phyloP scores from a whole-genome alignment of 1,140 invertebrate species.

The Euwallacea fornicatus region DNA sequence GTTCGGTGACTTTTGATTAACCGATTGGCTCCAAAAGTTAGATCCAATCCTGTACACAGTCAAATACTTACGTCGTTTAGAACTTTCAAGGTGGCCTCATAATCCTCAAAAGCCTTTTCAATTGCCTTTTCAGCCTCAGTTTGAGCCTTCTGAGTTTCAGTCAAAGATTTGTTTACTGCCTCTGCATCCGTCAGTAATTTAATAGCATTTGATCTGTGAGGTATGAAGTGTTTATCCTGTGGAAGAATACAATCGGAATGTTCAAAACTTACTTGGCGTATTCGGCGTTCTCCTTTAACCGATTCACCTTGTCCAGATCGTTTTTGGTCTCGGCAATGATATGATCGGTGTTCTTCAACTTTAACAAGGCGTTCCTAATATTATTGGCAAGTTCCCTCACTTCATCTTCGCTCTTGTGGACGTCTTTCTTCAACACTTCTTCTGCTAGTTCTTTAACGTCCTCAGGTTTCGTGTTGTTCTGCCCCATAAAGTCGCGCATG shows the following conservation, averaged over 20 bases:
- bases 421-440: slow-evolving; percentile 64
- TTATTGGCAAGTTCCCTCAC: slow-evolving; percentile 79
- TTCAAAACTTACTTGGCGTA: slow-evolving; percentile 67
- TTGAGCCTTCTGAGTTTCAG: slow-evolving; percentile 76
- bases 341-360: slow-evolving; percentile 84
- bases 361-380: slow-evolving; percentile 84
- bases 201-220: slow-evolving; percentile 55
- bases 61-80: slow-evolving; percentile 54
- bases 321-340: slow-evolving; percentile 84
- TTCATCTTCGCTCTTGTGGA: slow-evolving; percentile 70
- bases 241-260: neutral
- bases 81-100: slow-evolving; percentile 73
- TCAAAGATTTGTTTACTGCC: slow-evolving; percentile 60
- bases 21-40: neutral
- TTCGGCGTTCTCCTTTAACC: slow-evolving; percentile 76
- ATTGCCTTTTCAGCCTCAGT: slow-evolving; percentile 76
- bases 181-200: slow-evolving; percentile 61
- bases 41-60: neutral
- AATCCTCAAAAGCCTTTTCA: slow-evolving; percentile 76
- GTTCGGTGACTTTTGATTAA: neutral
- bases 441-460: slow-evolving; percentile 79
- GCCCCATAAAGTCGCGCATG: slow-evolving; percentile 75
- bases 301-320: slow-evolving; percentile 73
- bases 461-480: slow-evolving; percentile 74
- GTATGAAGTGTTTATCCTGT: neutral